Conservation (phyloP, 2,797 vertebrate genomes). For the Argya squamiceps region DNA sequence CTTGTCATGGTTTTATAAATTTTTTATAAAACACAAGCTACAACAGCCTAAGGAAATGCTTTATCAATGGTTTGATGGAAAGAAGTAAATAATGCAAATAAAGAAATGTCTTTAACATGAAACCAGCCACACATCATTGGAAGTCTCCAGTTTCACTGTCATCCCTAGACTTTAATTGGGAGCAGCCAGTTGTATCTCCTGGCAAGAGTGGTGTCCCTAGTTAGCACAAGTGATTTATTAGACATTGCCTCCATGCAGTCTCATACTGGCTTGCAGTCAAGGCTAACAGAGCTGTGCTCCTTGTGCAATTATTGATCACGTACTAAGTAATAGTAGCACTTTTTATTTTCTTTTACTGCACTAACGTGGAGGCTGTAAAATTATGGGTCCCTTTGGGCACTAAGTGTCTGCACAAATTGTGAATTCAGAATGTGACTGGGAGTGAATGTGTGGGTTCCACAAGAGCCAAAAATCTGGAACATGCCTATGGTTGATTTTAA, state of each 20-base stretch:
- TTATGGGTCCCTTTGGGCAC: background rate
- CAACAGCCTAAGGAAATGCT: background rate
- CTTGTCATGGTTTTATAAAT: background rate
- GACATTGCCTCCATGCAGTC: background rate
- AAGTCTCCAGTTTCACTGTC: background rate
- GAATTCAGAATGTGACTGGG: background rate
- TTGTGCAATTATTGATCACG: background rate
- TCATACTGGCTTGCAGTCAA: background rate
- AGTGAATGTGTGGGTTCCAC: background rate
- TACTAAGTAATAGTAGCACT: background rate
- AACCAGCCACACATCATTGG: background rate
- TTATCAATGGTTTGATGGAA: background rate
- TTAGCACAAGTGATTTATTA: constrained; percentile 15
- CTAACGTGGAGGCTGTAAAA: background rate
- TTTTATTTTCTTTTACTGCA: background rate
- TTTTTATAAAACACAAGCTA: background rate
- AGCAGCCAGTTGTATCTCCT: background rate
- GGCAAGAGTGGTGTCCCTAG: constrained; percentile 53
- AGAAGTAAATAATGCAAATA: background rate
- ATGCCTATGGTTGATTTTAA: background rate
- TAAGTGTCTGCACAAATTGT: background rate
- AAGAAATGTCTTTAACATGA: background rate
- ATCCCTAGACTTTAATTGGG: constrained; percentile 17
- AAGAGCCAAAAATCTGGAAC: background rate
- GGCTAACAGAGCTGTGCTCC: background rate